Percentiles rank a stretch among this genome's conserved stretches.
These are phyloP conservation scores for Calliphora vomitoria DNA, from an alignment of 2,888 invertebrate species.

Conservation along the genomic window DNA sequence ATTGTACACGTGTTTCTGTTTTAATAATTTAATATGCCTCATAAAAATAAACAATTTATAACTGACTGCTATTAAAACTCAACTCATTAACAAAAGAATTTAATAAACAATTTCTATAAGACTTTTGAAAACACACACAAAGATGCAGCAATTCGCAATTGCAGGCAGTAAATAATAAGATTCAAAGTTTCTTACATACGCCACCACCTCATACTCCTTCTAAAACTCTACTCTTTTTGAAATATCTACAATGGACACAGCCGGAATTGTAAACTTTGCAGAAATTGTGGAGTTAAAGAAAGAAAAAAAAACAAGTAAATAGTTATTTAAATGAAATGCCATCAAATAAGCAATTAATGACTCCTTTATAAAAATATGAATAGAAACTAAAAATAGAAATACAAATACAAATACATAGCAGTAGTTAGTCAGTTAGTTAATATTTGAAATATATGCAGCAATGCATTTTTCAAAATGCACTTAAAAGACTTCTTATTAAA, in stretches of 20 bases:
- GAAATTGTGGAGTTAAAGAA: too few species aligned
- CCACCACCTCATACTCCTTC: too few species aligned
- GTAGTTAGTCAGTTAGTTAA: too few species aligned
- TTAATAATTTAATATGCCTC: conserved; percentile 13
- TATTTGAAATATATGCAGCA: too few species aligned
- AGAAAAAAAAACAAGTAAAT: not conserved
- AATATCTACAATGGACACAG: too few species aligned
- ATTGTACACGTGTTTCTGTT: conserved; percentile 6
- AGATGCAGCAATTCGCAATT: not conserved
- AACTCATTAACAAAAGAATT: conserved; percentile 8
- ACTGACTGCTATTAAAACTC: not conserved
- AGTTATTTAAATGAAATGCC: conserved; percentile 33
- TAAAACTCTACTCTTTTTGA: too few species aligned
- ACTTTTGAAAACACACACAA: not conserved
- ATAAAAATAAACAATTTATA: conserved; percentile 27
- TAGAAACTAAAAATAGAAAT: not conserved
- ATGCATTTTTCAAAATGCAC: conserved; percentile 1
- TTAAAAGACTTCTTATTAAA: not conserved
- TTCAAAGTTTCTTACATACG: not conserved
- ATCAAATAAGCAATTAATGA: conserved; percentile 52
- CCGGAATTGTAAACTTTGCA: too few species aligned
- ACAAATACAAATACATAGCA: not conserved
- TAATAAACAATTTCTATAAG: conserved; percentile 2
- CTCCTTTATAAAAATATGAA: conserved; percentile 3
- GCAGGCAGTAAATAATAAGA: not conserved